phyloP scores from a whole-genome alignment of 2,113 vertebrate species.

The Bufo gargarizans region DNA sequence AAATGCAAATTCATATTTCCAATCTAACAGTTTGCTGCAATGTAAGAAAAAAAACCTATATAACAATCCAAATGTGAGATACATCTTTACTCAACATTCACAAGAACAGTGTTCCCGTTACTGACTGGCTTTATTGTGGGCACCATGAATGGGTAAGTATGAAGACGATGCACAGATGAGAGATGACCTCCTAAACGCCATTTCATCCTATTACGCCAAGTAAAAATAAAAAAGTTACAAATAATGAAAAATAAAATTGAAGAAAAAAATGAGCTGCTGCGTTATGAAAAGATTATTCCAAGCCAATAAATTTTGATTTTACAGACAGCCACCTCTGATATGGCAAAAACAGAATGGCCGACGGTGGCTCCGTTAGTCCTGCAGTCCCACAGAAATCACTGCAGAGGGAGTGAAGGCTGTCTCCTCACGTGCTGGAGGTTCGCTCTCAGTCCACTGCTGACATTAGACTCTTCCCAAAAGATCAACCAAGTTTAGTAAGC shows the following conservation, averaged over 20 bases:
- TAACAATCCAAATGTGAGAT: background rate
- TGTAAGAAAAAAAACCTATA: background rate
- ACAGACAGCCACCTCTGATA: constrained; percentile 29
- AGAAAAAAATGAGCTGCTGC: background rate
- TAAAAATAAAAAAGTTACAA: constrained; percentile 25
- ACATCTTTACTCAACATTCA: background rate
- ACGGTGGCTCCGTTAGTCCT: background rate
- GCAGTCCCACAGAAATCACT: constrained; percentile 39
- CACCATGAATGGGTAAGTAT: background rate
- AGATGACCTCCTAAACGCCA: background rate
- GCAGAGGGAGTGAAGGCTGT: background rate
- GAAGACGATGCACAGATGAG: background rate
- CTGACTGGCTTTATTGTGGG: constrained; percentile 16
- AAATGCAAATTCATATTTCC: background rate
- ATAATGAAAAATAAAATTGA: background rate
- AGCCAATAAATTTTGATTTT: constrained; percentile 11
- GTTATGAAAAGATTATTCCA: constrained; percentile 13
- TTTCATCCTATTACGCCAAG: constrained; percentile 31
- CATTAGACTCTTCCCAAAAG: constrained; percentile 59
- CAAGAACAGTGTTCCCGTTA: constrained; percentile 26
- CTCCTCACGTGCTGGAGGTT: constrained; percentile 62
- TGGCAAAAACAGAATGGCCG: constrained; percentile 31
- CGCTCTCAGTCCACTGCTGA: constrained; percentile 59
- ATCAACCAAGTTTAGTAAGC: constrained; percentile 95
- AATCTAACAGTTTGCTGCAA: background rate